phyloP scores from a whole-genome alignment of 2,113 vertebrate genomes.

The Engraulis encrasicolus region DNA sequence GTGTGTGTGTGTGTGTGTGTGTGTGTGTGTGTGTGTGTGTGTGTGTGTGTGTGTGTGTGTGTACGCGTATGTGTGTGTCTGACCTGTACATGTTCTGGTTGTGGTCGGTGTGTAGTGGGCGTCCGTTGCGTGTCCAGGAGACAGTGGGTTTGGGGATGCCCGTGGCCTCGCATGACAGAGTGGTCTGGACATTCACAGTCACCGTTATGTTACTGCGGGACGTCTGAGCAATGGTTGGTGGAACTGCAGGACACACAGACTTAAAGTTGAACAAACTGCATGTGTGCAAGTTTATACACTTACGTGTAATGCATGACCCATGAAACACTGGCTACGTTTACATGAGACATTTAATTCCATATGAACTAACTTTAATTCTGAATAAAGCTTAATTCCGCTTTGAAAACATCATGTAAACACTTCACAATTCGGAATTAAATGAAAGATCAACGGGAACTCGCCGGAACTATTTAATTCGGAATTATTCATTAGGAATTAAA shows the following conservation, averaged over 20 bases:
- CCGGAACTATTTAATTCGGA: too few species aligned
- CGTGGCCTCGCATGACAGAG: constrained; percentile 87
- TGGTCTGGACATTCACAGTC: constrained; percentile 91
- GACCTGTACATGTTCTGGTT: constrained; percentile 97
- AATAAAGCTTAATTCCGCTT: too few species aligned
- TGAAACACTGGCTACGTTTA: too few species aligned
- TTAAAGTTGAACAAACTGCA: too few species aligned
- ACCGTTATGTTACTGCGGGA: constrained; percentile 80
- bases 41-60: background rate
- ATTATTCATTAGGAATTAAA: too few species aligned
- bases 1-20: constrained; percentile 13
- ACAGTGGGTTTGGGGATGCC: constrained; percentile 89
- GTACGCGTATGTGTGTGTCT: background rate
- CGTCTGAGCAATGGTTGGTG: constrained; percentile 81
- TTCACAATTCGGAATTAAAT: too few species aligned
- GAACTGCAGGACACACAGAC: constrained; percentile 72
- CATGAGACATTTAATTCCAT: too few species aligned
- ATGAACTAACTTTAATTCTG: too few species aligned
- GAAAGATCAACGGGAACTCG: too few species aligned
- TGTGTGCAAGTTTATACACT: background rate
- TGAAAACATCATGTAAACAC: too few species aligned
- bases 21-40: too few species aligned
- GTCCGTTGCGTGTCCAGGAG: constrained; percentile 86
- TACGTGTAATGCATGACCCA: background rate
- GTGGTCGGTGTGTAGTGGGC: constrained; percentile 84